These are phyloP conservation scores for Blera fallax DNA, from an alignment of 2,888 invertebrate genomes.

Conservation along the genomic window DNA sequence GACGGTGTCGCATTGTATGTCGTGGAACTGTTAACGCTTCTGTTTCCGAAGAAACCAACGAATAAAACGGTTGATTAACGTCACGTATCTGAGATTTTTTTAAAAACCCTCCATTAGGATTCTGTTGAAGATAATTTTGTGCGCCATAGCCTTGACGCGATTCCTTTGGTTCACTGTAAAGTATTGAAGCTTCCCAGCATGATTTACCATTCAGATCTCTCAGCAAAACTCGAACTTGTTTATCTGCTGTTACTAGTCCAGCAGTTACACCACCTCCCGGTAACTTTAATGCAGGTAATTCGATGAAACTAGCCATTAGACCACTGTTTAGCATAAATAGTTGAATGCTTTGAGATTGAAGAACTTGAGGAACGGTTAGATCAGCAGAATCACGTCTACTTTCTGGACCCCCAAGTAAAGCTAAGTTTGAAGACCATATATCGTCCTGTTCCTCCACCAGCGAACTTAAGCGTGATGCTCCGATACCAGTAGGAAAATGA, in stretches of 20 bases:
- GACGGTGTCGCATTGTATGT: conserved; percentile 87
- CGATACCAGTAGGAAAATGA: conserved; percentile 96
- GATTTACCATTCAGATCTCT: conserved; percentile 96
- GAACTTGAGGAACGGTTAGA: conserved; percentile 90
- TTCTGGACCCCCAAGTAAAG: conserved; percentile 73
- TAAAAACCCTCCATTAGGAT: conserved; percentile 59
- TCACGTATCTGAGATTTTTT: conserved; percentile 62
- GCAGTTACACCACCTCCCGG: conserved; percentile 90
- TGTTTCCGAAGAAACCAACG: conserved; percentile 73
- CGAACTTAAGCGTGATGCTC: conserved; percentile 93
- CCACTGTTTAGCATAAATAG: conserved; percentile 92
- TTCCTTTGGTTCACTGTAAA: conserved; percentile 88
- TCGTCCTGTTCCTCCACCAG: conserved; percentile 97
- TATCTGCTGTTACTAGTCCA: conserved; percentile 90
- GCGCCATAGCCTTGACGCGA: conserved; percentile 51
- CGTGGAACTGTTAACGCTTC: conserved; percentile 82
- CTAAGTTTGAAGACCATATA: conserved; percentile 79
- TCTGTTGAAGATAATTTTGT: conserved; percentile 22
- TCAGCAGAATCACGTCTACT: conserved; percentile 83
- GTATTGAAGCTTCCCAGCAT: conserved; percentile 96
- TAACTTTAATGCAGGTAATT: conserved; percentile 91
- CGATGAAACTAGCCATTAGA: conserved; percentile 93
- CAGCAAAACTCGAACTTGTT: conserved; percentile 92
- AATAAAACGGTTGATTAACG: conserved; percentile 76
- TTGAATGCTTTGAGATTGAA: conserved; percentile 92